Conservation (phyloP, 2,888 invertebrate genomes). For the Drosophila dives region DNA sequence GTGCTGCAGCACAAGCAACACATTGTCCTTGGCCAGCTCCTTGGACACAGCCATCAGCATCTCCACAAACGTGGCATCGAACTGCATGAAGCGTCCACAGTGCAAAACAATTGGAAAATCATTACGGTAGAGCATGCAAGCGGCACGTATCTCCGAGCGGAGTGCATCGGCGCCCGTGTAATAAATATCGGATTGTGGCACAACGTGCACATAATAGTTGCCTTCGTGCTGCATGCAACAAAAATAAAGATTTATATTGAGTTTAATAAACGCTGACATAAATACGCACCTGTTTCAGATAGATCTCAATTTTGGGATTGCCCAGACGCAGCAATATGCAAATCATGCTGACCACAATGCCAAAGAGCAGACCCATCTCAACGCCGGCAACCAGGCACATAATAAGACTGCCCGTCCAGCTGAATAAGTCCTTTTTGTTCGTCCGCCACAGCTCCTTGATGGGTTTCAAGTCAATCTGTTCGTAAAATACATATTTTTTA, state of each 20-base stretch:
- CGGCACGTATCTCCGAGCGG: conserved; percentile 86
- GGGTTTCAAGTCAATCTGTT: conserved; percentile 86
- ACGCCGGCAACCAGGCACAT: conserved; percentile 90
- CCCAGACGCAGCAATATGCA: conserved; percentile 89
- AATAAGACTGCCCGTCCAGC: conserved; percentile 89
- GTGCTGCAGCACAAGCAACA: conserved; percentile 85
- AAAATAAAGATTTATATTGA: not conserved
- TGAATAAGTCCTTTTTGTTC: conserved; percentile 88
- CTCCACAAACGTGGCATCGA: conserved; percentile 90
- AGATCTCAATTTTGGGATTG: conserved; percentile 86
- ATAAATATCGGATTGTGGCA: conserved; percentile 88
- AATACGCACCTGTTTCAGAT: conserved; percentile 71
- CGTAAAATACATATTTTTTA: not conserved
- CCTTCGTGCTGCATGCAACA: conserved; percentile 84
- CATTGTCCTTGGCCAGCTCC: conserved; percentile 86
- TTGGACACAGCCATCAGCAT: conserved; percentile 87
- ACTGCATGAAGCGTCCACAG: conserved; percentile 87
- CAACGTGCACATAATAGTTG: conserved; percentile 86
- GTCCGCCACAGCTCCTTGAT: conserved; percentile 86
- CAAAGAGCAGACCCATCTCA: conserved; percentile 91
- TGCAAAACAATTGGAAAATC: conserved; percentile 87
- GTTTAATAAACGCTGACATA: not conserved
- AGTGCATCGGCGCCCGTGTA: conserved; percentile 90
- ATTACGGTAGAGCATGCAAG: conserved; percentile 85
- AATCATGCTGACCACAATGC: conserved; percentile 88